A percentile compares a stretch with the other conserved stretches of the same genome.
Evolutionary conservation across 2,113 vertebrate species (phyloP).

Genomic region (Salvelinus namaycush): DNA sequence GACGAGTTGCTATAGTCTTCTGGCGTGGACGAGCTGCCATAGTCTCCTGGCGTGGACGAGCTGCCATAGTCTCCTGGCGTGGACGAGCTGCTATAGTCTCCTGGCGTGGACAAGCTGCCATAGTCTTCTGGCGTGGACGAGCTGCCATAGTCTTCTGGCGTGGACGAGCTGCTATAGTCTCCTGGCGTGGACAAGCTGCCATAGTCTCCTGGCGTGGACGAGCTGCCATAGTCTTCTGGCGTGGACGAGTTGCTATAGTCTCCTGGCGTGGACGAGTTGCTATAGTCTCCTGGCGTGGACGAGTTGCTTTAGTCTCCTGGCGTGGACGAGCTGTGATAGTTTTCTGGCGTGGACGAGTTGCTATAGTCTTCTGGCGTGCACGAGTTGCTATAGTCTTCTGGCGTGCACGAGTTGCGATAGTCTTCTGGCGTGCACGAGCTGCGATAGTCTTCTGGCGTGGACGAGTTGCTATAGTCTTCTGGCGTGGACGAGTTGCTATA

Average conservation of each 20-base stretch:
- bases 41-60: too few species aligned
- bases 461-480: constrained; percentile 48
- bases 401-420: constrained; percentile 48
- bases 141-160: constrained; percentile 48
- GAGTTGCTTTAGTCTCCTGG: constrained; percentile 47
- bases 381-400: background rate
- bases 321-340: background rate
- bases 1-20: too few species aligned
- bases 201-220: constrained; percentile 32
- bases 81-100: too few species aligned
- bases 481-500: background rate
- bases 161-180: background rate
- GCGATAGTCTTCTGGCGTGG: background rate
- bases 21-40: too few species aligned
- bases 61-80: fast-evolving
- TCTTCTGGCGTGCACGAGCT: background rate
- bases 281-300: background rate
- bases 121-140: background rate
- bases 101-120: too few species aligned
- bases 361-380: constrained; percentile 44
- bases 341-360: background rate
- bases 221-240: background rate
- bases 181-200: constrained; percentile 23
- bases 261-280: background rate
- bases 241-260: constrained; percentile 48